Evolutionary conservation across 2,888 invertebrate species (phyloP).

Genomic region (Ichneumoninae sp.): DNA sequence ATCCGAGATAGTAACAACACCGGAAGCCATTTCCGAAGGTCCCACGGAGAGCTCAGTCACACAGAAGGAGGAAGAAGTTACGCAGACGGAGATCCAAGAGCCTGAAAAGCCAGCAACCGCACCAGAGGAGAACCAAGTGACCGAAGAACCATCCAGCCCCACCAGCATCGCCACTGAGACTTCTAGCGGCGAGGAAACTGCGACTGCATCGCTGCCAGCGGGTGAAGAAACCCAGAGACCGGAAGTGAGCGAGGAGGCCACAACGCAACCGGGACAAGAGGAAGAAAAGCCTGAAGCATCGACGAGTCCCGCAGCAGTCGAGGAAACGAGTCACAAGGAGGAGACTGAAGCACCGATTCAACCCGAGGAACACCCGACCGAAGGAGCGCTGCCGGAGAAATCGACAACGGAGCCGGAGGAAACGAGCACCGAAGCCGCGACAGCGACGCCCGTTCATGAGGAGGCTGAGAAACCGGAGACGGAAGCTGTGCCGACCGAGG

Average conservation of each 20-base stretch:
- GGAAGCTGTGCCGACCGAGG: conserved; percentile 25
- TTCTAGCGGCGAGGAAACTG: neutral
- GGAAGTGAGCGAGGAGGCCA: neutral
- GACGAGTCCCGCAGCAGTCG: neutral
- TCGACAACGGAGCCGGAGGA: neutral
- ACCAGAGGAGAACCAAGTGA: neutral
- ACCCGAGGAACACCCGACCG: neutral
- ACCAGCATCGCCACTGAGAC: neutral
- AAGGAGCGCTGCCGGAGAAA: conserved; percentile 5
- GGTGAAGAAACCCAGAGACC: neutral
- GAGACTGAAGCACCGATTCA: conserved; percentile 47
- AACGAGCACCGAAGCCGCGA: neutral
- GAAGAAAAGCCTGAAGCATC: neutral
- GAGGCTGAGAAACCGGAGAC: conserved; percentile 7
- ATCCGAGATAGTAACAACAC: conserved; percentile 34
- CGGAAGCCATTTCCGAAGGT: conserved; percentile 42
- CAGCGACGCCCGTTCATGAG: neutral
- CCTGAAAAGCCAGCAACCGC: conserved; percentile 47
- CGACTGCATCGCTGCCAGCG: neutral
- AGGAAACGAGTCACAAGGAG: neutral
- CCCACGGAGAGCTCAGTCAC: conserved; percentile 54
- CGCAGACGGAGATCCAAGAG: conserved; percentile 29
- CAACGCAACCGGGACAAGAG: neutral
- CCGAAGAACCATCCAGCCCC: neutral
- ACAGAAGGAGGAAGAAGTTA: conserved; percentile 57